Percentiles rank a stretch among this genome's conserved stretches.
phyloP scores from a whole-genome alignment of 2,113 vertebrate genomes.

The Toxotes jaculatrix region DNA sequence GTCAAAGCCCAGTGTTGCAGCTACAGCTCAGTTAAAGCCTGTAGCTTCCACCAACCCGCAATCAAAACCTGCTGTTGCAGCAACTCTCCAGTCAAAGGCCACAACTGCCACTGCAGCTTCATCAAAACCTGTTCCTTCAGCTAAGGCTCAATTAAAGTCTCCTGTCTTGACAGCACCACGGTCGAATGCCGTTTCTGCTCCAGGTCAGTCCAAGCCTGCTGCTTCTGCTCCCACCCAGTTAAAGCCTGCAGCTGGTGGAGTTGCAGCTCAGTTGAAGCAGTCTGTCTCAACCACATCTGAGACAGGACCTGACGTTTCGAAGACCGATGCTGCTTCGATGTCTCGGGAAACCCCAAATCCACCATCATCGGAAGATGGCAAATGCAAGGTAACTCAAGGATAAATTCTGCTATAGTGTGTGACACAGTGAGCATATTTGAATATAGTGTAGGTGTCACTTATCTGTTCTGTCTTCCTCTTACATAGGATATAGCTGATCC shows the following conservation, averaged over 20 bases:
- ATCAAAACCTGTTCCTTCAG: slow-evolving; percentile 18
- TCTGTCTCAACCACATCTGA: slow-evolving; percentile 25
- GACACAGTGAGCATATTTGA: background rate
- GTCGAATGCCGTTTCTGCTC: slow-evolving; percentile 25
- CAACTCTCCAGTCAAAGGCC: slow-evolving; percentile 25
- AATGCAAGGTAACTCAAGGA: slow-evolving; percentile 70
- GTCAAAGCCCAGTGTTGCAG: slow-evolving; percentile 36
- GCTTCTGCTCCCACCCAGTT: slow-evolving; percentile 30
- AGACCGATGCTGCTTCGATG: slow-evolving; percentile 12
- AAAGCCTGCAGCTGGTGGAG: slow-evolving; percentile 11
- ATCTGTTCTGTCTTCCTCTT: background rate
- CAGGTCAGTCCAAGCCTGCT: slow-evolving; percentile 33
- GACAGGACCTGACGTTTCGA: slow-evolving; percentile 26
- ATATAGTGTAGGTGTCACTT: background rate
- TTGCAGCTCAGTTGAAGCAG: slow-evolving; percentile 30
- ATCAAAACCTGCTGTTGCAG: slow-evolving; percentile 27
- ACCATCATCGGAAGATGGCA: slow-evolving; percentile 17
- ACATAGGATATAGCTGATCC: slow-evolving; percentile 44
- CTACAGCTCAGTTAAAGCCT: slow-evolving; percentile 47
- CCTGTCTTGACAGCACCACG: background rate
- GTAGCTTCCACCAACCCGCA: background rate
- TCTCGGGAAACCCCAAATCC: slow-evolving; percentile 29
- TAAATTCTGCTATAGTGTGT: background rate
- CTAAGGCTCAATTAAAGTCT: slow-evolving; percentile 31
- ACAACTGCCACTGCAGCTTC: slow-evolving; percentile 13